phyloP scores from a whole-genome alignment of 2,113 vertebrate genomes.

The Xiphorhynchus elegans region DNA sequence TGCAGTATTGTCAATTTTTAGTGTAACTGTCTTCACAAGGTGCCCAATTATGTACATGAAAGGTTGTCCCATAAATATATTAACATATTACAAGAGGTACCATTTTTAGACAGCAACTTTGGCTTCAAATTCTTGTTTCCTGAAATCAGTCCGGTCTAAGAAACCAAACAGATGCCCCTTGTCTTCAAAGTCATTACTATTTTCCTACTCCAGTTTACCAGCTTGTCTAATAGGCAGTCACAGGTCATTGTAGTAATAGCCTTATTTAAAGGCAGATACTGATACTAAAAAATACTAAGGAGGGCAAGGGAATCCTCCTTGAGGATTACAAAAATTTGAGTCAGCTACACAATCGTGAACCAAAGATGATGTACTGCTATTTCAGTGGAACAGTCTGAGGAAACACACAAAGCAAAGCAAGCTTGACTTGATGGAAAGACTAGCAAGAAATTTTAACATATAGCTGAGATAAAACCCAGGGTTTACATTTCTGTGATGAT shows the following conservation, averaged over 20 bases:
- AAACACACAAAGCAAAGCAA: background rate
- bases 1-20: background rate
- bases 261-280: background rate
- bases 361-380: background rate
- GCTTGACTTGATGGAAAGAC: background rate
- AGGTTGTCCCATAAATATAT: background rate
- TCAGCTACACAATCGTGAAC: background rate
- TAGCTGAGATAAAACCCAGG: background rate
- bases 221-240: background rate
- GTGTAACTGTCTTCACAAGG: background rate
- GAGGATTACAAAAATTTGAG: background rate
- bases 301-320: background rate
- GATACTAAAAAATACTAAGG: background rate
- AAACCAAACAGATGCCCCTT: background rate
- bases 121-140: background rate
- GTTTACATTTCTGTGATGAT: background rate
- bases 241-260: background rate
- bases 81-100: background rate
- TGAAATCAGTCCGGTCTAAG: background rate
- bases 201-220: background rate
- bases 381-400: background rate
- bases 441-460: background rate
- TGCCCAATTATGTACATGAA: background rate
- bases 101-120: background rate
- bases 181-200: background rate